A percentile compares a stretch with the other conserved stretches of the same genome.
phyloP scores from a whole-genome alignment of 2,888 invertebrate species.

The Parascotia fuliginaria region DNA sequence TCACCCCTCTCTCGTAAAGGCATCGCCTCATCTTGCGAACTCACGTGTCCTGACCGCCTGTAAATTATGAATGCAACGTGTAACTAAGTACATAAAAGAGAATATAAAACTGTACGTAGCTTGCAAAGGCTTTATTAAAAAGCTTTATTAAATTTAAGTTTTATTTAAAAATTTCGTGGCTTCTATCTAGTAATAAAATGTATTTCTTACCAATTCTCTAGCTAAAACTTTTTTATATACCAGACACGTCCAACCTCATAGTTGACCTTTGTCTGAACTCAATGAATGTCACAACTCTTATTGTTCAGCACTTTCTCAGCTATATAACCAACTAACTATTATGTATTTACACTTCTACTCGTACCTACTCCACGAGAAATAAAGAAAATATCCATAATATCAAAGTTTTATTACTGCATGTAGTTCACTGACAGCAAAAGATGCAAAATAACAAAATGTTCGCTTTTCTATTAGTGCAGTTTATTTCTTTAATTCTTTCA shows the following conservation, averaged over 20 bases:
- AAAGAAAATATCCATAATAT: too few species aligned
- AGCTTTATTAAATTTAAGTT: background rate
- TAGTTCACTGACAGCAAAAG: too few species aligned
- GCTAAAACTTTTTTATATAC: background rate
- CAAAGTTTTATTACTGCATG: too few species aligned
- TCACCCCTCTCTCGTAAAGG: conserved; percentile 29
- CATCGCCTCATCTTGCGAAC: conserved; percentile 65
- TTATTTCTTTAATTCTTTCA: too few species aligned
- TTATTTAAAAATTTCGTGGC: background rate
- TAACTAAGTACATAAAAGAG: conserved; percentile 20
- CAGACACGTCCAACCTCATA: background rate
- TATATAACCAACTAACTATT: too few species aligned
- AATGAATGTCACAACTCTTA: too few species aligned
- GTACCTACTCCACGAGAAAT: too few species aligned
- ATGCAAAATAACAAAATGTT: too few species aligned
- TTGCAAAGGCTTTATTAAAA: background rate
- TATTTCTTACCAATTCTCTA: background rate
- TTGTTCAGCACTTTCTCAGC: too few species aligned
- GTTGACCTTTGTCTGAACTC: background rate
- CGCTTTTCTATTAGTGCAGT: too few species aligned
- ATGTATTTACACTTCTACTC: too few species aligned
- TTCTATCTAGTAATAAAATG: background rate
- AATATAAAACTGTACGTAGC: conserved; percentile 4
- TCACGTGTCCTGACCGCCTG: conserved; percentile 56
- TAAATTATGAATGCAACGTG: conserved; percentile 36